Evolutionary conservation across 1,140 invertebrate species (phyloP).

Genomic region (Colletes gigas): DNA sequence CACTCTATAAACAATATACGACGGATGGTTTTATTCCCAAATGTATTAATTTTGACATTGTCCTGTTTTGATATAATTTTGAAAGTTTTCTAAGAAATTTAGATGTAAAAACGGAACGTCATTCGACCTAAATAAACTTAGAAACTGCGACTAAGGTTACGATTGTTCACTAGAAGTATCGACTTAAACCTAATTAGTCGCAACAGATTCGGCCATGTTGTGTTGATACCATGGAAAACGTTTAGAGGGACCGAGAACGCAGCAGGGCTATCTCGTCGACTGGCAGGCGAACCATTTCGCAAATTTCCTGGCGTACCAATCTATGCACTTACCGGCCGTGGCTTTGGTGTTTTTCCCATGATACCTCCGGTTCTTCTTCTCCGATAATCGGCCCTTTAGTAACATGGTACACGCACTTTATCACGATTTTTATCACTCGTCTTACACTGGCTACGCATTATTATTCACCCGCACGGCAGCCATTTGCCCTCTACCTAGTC

Average conservation of each 20-base stretch:
- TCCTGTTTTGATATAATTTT: neutral
- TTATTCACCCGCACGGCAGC: conserved; percentile 72
- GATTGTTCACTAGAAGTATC: neutral
- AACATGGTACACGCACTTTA: conserved; percentile 74
- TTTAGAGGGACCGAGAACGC: conserved; percentile 57
- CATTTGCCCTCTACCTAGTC: conserved; percentile 74
- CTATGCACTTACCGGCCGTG: conserved; percentile 76
- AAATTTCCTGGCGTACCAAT: conserved; percentile 57
- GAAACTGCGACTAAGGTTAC: neutral
- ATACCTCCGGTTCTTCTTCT: conserved; percentile 74
- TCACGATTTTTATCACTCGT: conserved; percentile 58
- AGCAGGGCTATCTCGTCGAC: conserved; percentile 65
- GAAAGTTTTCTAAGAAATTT: neutral
- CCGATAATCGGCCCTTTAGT: conserved; percentile 71
- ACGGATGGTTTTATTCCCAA: too few relatives aligned
- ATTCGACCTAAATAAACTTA: conserved; percentile 3
- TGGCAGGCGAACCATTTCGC: conserved; percentile 64
- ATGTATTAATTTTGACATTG: neutral
- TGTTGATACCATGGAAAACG: conserved; percentile 65
- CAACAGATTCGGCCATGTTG: conserved; percentile 45
- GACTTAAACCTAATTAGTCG: conserved; percentile 18
- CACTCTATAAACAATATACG: conserved; percentile 30
- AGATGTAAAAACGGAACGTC: neutral
- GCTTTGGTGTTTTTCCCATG: conserved; percentile 76
- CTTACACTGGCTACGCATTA: conserved; percentile 72